Conservation (phyloP, 2,113 vertebrate genomes). For the Tympanuchus pallidicinctus region DNA sequence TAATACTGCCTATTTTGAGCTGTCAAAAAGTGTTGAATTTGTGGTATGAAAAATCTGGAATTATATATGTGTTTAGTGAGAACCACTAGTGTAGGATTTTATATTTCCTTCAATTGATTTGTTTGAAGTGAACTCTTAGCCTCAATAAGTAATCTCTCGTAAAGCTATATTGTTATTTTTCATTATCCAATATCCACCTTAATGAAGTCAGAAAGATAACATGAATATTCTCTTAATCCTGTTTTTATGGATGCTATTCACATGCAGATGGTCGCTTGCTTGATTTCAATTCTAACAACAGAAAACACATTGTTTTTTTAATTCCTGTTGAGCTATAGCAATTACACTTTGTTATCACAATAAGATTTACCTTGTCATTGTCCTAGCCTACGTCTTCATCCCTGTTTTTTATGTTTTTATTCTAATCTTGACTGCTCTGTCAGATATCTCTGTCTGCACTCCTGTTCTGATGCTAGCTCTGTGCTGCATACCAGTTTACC, state of each 20-base stretch:
- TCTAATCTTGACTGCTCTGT: not conserved
- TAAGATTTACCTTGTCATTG: not conserved
- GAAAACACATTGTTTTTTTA: not conserved
- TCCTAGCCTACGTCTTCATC: accelerated
- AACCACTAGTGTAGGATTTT: not conserved
- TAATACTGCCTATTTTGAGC: not conserved
- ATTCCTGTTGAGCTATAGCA: not conserved
- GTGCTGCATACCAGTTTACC: not conserved
- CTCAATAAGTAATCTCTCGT: not conserved
- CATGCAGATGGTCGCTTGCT: not conserved
- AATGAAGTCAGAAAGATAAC: not conserved
- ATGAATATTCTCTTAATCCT: not conserved
- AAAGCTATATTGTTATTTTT: slow-evolving; percentile 17
- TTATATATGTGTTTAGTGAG: not conserved
- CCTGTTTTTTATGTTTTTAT: not conserved
- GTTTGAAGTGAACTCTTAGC: slow-evolving; percentile 3
- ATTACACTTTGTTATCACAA: not conserved
- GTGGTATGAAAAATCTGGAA: slow-evolving; percentile 23
- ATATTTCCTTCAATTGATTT: not conserved
- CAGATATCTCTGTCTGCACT: not conserved
- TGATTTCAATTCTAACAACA: not conserved
- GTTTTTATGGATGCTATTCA: not conserved
- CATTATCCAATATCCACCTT: not conserved
- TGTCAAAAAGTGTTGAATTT: slow-evolving; percentile 49
- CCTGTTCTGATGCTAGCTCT: not conserved